These are phyloP conservation scores for Rambutsinella grinnellia DNA, from an alignment of 2,888 invertebrate species.

Conservation along the genomic window DNA sequence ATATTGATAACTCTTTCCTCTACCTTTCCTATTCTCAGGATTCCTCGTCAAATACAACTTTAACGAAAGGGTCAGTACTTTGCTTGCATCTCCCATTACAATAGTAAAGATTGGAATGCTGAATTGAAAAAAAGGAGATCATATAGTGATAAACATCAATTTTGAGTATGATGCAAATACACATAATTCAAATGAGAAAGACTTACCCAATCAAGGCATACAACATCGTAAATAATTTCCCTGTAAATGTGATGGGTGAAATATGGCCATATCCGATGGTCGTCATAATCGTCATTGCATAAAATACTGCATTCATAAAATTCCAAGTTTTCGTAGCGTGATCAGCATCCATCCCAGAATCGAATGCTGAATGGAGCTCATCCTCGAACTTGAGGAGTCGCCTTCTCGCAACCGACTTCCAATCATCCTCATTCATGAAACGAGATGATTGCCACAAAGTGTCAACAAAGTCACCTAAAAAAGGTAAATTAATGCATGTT, in stretches of 20 bases:
- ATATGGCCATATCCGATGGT: constrained; percentile 98
- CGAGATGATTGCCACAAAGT: constrained; percentile 79
- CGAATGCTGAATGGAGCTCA: constrained; percentile 85
- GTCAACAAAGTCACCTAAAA: constrained; percentile 81
- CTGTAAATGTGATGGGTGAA: constrained; percentile 84
- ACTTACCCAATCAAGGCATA: constrained; percentile 96
- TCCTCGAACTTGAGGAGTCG: constrained; percentile 88
- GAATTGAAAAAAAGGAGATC: too few relatives aligned
- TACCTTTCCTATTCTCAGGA: constrained; percentile 50
- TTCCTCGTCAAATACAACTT: constrained; percentile 77
- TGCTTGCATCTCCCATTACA: constrained; percentile 94
- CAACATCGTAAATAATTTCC: constrained; percentile 88
- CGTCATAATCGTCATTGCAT: constrained; percentile 87
- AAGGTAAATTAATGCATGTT: too few relatives aligned
- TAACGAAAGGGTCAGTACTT: constrained; percentile 89
- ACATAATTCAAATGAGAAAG: too few relatives aligned
- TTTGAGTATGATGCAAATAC: too few relatives aligned
- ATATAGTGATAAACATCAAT: too few relatives aligned
- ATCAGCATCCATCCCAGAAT: constrained; percentile 82
- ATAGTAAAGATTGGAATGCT: constrained; percentile 96
- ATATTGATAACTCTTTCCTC: too few relatives aligned
- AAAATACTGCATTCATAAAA: constrained; percentile 88
- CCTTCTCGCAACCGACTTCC: constrained; percentile 87
- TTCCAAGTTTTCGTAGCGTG: constrained; percentile 90
- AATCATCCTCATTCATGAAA: constrained; percentile 87